These are phyloP conservation scores for Brevimyrus niger DNA, from an alignment of 2,113 vertebrate species.

Conservation along the genomic window DNA sequence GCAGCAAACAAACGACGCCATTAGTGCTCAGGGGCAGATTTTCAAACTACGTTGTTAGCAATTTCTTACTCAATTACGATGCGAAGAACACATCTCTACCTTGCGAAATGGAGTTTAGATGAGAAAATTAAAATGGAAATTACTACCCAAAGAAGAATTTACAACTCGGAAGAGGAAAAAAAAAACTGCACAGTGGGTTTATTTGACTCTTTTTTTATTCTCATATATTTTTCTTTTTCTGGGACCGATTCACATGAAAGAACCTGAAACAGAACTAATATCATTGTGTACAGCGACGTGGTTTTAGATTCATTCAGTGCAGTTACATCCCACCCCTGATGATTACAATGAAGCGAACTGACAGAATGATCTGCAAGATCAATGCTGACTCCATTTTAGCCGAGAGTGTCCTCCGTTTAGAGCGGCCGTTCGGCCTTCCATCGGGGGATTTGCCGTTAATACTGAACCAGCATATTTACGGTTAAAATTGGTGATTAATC, in stretches of 20 bases:
- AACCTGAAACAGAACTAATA: neutral
- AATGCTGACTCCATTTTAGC: neutral
- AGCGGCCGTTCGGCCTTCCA: neutral
- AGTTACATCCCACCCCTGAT: slow-evolving; percentile 17
- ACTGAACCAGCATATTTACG: neutral
- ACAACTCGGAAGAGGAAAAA: slow-evolving; percentile 28
- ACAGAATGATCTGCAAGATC: neutral
- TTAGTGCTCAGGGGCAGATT: slow-evolving; percentile 54
- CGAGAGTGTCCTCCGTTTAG: neutral
- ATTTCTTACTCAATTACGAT: slow-evolving; percentile 62
- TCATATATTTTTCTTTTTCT: slow-evolving; percentile 19
- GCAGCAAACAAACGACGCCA: slow-evolving; percentile 65
- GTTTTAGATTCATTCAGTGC: neutral
- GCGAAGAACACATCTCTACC: slow-evolving; percentile 50
- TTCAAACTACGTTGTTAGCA: slow-evolving; percentile 42
- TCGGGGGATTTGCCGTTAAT: neutral
- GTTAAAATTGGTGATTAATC: neutral
- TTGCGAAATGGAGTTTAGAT: slow-evolving; percentile 62
- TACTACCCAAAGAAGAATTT: slow-evolving; percentile 44
- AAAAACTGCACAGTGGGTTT: slow-evolving; percentile 37
- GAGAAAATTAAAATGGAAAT: slow-evolving; percentile 65
- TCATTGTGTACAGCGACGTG: neutral
- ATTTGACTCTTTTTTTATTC: neutral
- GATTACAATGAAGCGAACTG: neutral
- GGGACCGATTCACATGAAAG: slow-evolving; percentile 20